Conservation (phyloP, 2,797 vertebrate species). For the Sarcoramphus papa region DNA sequence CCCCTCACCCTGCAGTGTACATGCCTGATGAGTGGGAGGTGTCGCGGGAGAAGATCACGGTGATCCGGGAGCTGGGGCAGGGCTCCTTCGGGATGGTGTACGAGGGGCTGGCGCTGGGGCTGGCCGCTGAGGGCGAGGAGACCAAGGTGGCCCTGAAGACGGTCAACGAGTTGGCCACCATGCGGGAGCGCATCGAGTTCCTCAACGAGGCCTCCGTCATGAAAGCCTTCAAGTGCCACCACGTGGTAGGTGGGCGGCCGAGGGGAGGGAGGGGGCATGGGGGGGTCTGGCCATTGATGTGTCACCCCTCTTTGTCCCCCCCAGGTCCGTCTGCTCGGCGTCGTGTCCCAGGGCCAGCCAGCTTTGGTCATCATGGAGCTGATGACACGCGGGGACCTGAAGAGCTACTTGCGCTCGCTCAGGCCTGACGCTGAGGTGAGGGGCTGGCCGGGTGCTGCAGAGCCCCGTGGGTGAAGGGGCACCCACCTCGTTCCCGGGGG, state of each 20-base stretch:
- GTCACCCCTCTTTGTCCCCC: not conserved
- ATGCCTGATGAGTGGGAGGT: constrained; percentile 80
- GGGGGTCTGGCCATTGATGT: rapidly evolving
- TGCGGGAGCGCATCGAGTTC: constrained; percentile 76
- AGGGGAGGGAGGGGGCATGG: rapidly evolving
- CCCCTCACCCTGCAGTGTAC: constrained; percentile 43
- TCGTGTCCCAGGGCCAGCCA: constrained; percentile 80
- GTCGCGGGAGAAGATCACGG: constrained; percentile 73
- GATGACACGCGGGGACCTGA: constrained; percentile 79
- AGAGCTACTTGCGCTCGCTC: constrained; percentile 78
- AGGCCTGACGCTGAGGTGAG: constrained; percentile 76
- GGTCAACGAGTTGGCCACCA: constrained; percentile 76
- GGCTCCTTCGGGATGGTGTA: constrained; percentile 84
- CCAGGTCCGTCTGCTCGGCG: constrained; percentile 77
- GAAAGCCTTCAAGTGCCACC: constrained; percentile 81
- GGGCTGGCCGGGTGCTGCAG: rapidly evolving
- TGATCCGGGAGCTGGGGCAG: constrained; percentile 78
- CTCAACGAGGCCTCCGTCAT: constrained; percentile 81
- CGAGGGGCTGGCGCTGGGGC: constrained; percentile 70
- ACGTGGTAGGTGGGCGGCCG: constrained; percentile 67
- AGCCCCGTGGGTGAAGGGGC: rapidly evolving
- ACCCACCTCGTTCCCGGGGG: rapidly evolving
- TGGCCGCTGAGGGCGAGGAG: constrained; percentile 58
- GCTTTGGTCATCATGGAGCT: constrained; percentile 82
- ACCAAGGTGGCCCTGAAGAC: constrained; percentile 80